A percentile compares a stretch with the other conserved stretches of the same genome.
These are phyloP conservation scores for Poecilus cupreus DNA, from an alignment of 2,888 invertebrate genomes.

Conservation along the genomic window DNA sequence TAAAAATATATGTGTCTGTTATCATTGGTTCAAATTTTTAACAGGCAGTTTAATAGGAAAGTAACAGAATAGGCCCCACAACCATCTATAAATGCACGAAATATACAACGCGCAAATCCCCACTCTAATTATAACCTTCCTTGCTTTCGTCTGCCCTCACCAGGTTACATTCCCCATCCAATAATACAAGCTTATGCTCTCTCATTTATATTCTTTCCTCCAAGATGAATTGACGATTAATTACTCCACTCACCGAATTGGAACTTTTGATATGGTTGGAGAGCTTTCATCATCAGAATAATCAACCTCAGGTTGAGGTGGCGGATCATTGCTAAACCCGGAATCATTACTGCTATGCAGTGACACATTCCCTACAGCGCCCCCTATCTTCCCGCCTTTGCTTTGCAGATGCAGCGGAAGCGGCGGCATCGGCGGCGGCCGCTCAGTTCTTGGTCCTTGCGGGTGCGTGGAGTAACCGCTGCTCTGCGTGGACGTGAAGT, in stretches of 20 bases:
- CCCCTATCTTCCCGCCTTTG: constrained; percentile 69
- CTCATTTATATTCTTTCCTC: too few species aligned
- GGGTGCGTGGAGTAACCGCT: constrained; percentile 71
- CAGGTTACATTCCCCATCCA: too few species aligned
- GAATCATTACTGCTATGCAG: constrained; percentile 94
- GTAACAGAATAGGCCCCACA: too few species aligned
- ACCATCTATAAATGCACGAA: too few species aligned
- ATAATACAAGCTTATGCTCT: too few species aligned
- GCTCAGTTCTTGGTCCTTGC: constrained; percentile 68
- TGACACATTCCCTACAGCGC: constrained; percentile 82
- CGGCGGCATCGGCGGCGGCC: constrained; percentile 70
- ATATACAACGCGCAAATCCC: too few species aligned
- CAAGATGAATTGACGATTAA: background rate
- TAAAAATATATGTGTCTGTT: too few species aligned
- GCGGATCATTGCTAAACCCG: constrained; percentile 92
- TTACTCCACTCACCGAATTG: constrained; percentile 72
- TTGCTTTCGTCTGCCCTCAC: too few species aligned
- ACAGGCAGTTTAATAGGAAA: too few species aligned
- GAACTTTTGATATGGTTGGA: constrained; percentile 75
- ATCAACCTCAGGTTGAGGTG: constrained; percentile 91
- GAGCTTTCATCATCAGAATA: constrained; percentile 92
- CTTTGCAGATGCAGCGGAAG: constrained; percentile 69
- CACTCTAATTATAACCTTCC: too few species aligned
- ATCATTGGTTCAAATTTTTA: too few species aligned
- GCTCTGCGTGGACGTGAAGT: constrained; percentile 71